These are phyloP conservation scores for Spatula versicolor DNA, from an alignment of 2,797 vertebrate species.

Conservation along the genomic window DNA sequence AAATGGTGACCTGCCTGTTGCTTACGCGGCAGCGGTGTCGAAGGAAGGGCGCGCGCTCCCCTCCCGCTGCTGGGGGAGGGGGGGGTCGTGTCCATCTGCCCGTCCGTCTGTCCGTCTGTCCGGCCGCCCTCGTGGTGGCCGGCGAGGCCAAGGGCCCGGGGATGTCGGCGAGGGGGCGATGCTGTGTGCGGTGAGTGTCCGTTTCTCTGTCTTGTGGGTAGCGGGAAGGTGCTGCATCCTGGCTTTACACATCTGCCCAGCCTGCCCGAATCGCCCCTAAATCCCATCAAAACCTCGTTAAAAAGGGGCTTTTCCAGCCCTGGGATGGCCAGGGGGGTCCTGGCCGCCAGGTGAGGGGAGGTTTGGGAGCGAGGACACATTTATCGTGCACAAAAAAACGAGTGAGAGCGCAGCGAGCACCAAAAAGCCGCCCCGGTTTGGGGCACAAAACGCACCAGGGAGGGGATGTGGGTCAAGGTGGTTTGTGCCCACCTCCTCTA, in stretches of 20 bases:
- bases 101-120: constrained; percentile 61
- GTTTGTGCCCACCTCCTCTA: neutral
- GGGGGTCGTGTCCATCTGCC: constrained; percentile 43
- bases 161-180: neutral
- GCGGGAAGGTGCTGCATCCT: neutral
- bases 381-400: neutral
- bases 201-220: neutral
- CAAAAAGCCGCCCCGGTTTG: neutral
- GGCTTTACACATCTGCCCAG: constrained; percentile 48
- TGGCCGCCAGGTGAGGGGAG: neutral
- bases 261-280: neutral
- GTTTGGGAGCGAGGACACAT: accelerated
- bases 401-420: neutral
- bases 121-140: constrained; percentile 69
- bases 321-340: accelerated
- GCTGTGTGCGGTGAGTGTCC: neutral
- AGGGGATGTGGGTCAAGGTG: neutral
- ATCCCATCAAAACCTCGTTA: neutral
- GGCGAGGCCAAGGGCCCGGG: neutral
- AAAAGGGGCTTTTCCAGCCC: neutral
- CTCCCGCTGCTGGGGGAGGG: neutral
- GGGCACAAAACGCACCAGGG: neutral
- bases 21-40: constrained; percentile 84
- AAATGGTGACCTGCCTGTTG: constrained; percentile 76
- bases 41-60: constrained; percentile 54